Conservation (phyloP, 2,888 invertebrate species). For the Coenonympha glycerion region DNA sequence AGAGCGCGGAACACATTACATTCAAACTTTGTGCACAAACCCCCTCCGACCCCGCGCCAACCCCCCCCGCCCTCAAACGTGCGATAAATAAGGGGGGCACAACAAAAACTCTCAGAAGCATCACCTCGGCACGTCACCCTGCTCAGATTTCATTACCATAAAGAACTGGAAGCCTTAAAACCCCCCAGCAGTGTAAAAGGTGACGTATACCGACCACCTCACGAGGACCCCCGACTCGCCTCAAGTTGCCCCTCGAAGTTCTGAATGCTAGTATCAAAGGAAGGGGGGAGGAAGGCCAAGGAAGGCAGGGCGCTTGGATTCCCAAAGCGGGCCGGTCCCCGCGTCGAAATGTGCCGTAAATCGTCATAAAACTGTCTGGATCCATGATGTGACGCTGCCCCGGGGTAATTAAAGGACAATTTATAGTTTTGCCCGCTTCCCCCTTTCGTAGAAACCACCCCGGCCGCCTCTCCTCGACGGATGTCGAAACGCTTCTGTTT, state of each 20-base stretch:
- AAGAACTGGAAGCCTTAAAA: slow-evolving; percentile 76
- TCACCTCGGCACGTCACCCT: slow-evolving; percentile 74
- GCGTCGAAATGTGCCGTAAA: slow-evolving; percentile 74
- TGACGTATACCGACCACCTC: slow-evolving; percentile 39
- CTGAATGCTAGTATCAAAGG: slow-evolving; percentile 13
- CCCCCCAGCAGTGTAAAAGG: slow-evolving; percentile 58
- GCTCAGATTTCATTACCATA: slow-evolving; percentile 77
- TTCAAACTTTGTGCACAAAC: slow-evolving; percentile 54
- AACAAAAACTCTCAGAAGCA: slow-evolving; percentile 74
- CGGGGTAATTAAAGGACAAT: slow-evolving; percentile 77
- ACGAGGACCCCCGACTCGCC: slow-evolving; percentile 25
- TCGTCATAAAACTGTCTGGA: slow-evolving; percentile 84
- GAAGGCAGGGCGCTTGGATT: slow-evolving; percentile 50
- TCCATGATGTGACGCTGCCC: slow-evolving; percentile 82
- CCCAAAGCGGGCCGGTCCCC: slow-evolving; percentile 55
- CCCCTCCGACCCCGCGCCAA: slow-evolving; percentile 34
- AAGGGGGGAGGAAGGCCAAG: slow-evolving; percentile 36
- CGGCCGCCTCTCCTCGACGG: slow-evolving; percentile 46
- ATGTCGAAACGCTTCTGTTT: slow-evolving; percentile 48
- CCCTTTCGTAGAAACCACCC: slow-evolving; percentile 46
- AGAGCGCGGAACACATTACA: slow-evolving; percentile 58
- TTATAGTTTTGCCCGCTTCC: slow-evolving; percentile 69
- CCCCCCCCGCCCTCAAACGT: slow-evolving; percentile 65
- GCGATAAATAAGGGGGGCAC: slow-evolving; percentile 71
- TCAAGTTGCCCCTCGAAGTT: slow-evolving; percentile 17